Conservation (phyloP, 2,888 invertebrate genomes). For the Meteorus colon region DNA sequence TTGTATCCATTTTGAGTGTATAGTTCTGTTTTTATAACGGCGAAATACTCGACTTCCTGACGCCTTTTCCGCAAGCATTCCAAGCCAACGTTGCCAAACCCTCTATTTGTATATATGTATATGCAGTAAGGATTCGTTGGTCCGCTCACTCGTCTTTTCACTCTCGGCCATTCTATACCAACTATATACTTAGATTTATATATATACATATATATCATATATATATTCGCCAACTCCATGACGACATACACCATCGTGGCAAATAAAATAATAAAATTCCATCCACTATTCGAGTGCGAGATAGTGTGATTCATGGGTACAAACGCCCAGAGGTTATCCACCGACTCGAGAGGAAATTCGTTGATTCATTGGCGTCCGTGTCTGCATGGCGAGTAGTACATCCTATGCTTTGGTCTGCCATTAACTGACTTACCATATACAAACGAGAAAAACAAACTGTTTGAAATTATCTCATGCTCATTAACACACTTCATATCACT, state of each 20-base stretch:
- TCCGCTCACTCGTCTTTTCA: background rate
- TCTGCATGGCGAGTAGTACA: slow-evolving; percentile 40
- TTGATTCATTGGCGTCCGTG: slow-evolving; percentile 65
- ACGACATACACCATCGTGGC: slow-evolving; percentile 42
- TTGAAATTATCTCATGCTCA: background rate
- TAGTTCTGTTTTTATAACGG: background rate
- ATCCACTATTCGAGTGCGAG: slow-evolving; percentile 50
- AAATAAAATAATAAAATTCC: slow-evolving; percentile 63
- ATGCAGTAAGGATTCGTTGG: background rate
- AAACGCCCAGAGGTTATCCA: slow-evolving; percentile 66
- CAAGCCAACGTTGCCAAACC: slow-evolving; percentile 5
- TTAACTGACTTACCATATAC: slow-evolving; percentile 31
- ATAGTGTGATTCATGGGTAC: slow-evolving; percentile 69
- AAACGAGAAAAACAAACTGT: background rate
- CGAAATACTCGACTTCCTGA: background rate
- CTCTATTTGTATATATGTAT: background rate
- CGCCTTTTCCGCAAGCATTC: slow-evolving; percentile 26
- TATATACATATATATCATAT: background rate
- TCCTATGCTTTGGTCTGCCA: slow-evolving; percentile 39
- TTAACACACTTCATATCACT: background rate
- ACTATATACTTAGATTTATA: slow-evolving; percentile 8
- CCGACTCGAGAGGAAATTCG: slow-evolving; percentile 60
- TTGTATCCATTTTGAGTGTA: background rate
- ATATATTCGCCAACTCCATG: slow-evolving; percentile 20
- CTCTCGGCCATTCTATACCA: slow-evolving; percentile 17